Conservation (phyloP, 2,888 invertebrate species). For the Chrysolina haemoptera region DNA sequence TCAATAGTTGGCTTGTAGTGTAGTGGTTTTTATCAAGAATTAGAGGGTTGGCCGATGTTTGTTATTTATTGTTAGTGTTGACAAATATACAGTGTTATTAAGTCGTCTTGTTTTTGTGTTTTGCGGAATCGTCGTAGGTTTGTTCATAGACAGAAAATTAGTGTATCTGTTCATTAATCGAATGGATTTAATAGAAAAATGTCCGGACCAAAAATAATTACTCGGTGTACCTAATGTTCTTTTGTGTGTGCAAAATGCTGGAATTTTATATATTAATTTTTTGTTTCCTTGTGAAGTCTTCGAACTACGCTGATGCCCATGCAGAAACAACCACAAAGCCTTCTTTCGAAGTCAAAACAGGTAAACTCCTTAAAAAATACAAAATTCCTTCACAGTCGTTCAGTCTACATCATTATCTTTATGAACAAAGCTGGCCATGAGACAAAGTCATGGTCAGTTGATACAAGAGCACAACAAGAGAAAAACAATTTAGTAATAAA, state of each 20-base stretch:
- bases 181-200: constrained; percentile 9
- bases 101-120: not conserved
- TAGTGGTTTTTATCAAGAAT: constrained; percentile 1
- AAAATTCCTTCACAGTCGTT: not conserved
- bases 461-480: no score
- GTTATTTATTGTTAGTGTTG: constrained; percentile 7
- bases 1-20: constrained; percentile 11
- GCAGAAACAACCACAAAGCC: constrained; percentile 4
- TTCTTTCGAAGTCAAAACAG: not conserved
- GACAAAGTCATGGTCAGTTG: constrained; percentile 6
- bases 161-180: not conserved
- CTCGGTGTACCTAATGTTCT: constrained; percentile 9
- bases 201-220: constrained; percentile 12
- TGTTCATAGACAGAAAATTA: not conserved
- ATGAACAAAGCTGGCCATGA: constrained; percentile 15
- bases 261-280: not conserved
- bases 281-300: not conserved
- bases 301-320: not conserved
- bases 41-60: constrained; percentile 1
- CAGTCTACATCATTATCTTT: not conserved
- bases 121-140: not conserved
- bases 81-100: not conserved
- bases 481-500: constrained; percentile 18
- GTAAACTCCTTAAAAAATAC: constrained; percentile 2
- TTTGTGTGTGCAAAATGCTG: constrained; percentile 12